Evolutionary conservation across 2,888 invertebrate genomes (phyloP).

Genomic region (Entomobrya proxima): DNA sequence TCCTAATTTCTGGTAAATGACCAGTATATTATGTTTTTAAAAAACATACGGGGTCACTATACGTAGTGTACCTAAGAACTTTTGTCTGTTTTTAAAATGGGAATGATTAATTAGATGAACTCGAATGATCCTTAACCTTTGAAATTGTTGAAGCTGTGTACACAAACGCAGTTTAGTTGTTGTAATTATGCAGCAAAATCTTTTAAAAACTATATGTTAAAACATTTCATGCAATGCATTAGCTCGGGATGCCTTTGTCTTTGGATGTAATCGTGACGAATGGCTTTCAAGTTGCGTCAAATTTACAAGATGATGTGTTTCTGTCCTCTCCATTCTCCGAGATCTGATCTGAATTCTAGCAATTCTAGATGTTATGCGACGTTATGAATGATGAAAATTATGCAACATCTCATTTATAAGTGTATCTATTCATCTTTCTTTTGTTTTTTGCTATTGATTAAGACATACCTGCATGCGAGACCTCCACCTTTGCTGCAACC

Average conservation of each 20-base stretch:
- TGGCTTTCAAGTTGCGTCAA: background rate
- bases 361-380: background rate
- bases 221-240: no score
- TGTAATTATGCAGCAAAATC: background rate
- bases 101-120: constrained; percentile 38
- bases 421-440: constrained; percentile 27
- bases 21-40: background rate
- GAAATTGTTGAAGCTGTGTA: background rate
- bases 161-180: no score
- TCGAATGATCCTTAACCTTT: background rate
- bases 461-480: background rate
- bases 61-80: background rate
- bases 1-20: background rate
- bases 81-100: background rate
- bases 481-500: background rate
- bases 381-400: background rate
- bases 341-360: background rate
- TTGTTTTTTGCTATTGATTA: constrained; percentile 5
- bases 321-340: background rate
- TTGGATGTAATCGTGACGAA: background rate
- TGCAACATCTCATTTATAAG: constrained; percentile 23
- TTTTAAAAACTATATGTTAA: background rate
- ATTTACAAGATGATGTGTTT: background rate
- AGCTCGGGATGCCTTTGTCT: background rate
- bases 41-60: background rate